phyloP scores from a whole-genome alignment of 2,797 vertebrate species.

The Liparis tanakae region DNA sequence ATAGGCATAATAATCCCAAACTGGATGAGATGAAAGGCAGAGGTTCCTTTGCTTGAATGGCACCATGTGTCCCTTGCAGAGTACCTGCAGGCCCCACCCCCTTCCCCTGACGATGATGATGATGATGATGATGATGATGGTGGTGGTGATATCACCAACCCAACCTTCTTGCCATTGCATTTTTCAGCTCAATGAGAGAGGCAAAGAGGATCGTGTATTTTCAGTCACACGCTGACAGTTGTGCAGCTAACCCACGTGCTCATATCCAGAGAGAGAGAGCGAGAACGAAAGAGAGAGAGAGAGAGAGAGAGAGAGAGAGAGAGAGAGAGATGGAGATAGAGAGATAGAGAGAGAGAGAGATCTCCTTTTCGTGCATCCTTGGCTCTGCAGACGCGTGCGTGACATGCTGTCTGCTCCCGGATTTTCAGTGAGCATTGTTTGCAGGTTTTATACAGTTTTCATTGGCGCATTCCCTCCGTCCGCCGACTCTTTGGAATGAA shows the following conservation, averaged over 20 bases:
- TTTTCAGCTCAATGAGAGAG: constrained; percentile 73
- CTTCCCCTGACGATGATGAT: not conserved
- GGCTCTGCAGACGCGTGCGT: constrained; percentile 55
- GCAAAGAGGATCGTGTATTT: constrained; percentile 58
- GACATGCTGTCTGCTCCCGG: constrained; percentile 46
- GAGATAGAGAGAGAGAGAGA: not conserved
- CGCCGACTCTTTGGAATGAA: constrained; percentile 81
- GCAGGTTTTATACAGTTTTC: constrained; percentile 11
- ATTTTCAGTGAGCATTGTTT: constrained; percentile 64
- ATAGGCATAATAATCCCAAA: constrained; percentile 15
- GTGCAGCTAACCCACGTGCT: constrained; percentile 65
- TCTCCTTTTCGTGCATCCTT: constrained; percentile 15
- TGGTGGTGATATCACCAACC: constrained; percentile 53
- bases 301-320: constrained; percentile 8
- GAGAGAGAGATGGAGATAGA: constrained; percentile 11
- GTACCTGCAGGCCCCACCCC: not conserved
- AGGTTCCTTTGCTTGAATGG: constrained; percentile 23
- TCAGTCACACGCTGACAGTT: constrained; percentile 66
- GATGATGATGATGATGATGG: constrained; percentile 26
- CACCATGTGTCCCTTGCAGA: constrained; percentile 14
- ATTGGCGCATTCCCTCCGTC: constrained; percentile 57
- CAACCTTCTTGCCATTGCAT: constrained; percentile 50
- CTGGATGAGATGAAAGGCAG: constrained; percentile 39
- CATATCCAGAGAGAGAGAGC: constrained; percentile 36
- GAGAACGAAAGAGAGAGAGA: constrained; percentile 10